Base-by-base conservation (phyloP, 2,113 vertebrate species). In the Opisthocomus hoazin region DNA sequence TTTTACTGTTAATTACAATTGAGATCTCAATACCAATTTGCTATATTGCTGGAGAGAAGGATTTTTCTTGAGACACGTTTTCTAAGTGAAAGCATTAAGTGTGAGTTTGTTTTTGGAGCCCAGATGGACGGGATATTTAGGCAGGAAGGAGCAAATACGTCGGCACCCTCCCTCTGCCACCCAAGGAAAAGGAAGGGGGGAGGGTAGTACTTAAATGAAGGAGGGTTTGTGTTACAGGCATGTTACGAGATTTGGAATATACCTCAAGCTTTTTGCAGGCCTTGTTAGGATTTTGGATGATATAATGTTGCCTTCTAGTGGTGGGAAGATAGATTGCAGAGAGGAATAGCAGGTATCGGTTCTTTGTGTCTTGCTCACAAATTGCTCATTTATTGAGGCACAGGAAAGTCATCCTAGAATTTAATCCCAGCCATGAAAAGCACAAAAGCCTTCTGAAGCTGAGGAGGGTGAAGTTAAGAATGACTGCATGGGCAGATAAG, bases 231-330 rank as follows among this genome's bases (percentile, higher is more conserved):
- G 27, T 21, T 60, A 17, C 14, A 36, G 1, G 11, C 2, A 1
- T 2, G 7, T 10, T 24, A 30, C 20, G 9, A 11, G 6, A 27
- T 26, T 41, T 19, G 6, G 24, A 71, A 41, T 14, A 32, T 2
- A 45, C 10, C 11, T 24, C 12, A 10, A 3, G 2, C 2, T 15
- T 87, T 50, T 17, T 63, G 18, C 19, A 15, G 0, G 12, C 9
- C 7, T 16, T 34, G 2, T 19, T 27, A 29, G 36, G 15, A 34
- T 68, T 89, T 92, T 46, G 7, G 19, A 4, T 84, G 82, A 43
- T 87, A 78, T 54, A 24, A 60, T 63, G 63, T 90, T 97, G 87
- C 93, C 87, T 9, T 89, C 97, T 97, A 65, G 95, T 95, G 98
- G 94, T 3, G 3, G 24, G 5, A 57, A 32, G 10, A 32, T 11